These are phyloP conservation scores for Dinomys branickii DNA, from an alignment of 2,113 vertebrate species.

Conservation along the genomic window DNA sequence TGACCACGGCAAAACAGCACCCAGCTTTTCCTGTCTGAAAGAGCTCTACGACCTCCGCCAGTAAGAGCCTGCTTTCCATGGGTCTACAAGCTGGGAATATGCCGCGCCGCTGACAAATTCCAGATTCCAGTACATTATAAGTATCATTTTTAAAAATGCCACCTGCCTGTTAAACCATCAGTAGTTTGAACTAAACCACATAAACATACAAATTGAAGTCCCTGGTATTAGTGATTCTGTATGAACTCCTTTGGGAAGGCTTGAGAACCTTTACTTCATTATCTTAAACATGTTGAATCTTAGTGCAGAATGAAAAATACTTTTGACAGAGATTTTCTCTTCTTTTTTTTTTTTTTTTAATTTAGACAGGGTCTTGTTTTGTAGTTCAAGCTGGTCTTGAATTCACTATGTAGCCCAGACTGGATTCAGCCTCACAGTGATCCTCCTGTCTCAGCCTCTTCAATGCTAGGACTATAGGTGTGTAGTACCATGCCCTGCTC, in stretches of 20 bases:
- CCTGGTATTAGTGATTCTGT: not conserved
- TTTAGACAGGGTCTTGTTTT: not conserved
- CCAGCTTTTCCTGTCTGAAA: conserved; percentile 93
- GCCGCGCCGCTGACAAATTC: not conserved
- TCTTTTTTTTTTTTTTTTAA: not conserved
- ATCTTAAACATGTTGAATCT: conserved; percentile 12
- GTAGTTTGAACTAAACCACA: conserved; percentile 33
- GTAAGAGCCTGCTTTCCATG: conserved; percentile 83
- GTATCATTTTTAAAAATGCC: not conserved
- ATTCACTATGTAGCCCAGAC: not conserved
- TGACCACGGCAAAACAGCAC: conserved; percentile 88
- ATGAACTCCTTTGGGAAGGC: conserved; percentile 1
- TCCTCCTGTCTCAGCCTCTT: not conserved
- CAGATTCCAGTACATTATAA: conserved; percentile 1
- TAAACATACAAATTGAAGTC: not conserved
- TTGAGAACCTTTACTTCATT: not conserved
- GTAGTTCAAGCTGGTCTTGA: not conserved
- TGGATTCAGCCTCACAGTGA: not conserved
- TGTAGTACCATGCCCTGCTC: not conserved
- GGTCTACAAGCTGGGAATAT: not conserved
- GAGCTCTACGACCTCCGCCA: conserved; percentile 94
- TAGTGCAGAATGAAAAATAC: conserved; percentile 20
- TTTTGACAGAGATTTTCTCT: not conserved
- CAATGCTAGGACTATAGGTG: not conserved
- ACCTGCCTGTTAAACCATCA: not conserved